Evolutionary conservation across 2,797 vertebrate genomes (phyloP).

Genomic region (Coccyzus lansbergi): DNA sequence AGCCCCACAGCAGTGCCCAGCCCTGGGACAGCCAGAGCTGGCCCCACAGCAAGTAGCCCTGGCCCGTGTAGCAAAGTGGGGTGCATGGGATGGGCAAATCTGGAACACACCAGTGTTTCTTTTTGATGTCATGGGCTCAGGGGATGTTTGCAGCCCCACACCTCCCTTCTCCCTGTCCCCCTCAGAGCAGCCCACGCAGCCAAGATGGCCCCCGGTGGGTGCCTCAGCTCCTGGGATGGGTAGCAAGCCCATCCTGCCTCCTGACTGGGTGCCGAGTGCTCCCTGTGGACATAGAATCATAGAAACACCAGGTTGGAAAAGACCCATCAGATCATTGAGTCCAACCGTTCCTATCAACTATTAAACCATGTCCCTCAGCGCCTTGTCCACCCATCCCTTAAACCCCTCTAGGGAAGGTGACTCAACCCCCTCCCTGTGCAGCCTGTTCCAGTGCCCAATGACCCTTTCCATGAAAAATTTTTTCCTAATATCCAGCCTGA

Average conservation of each 20-base stretch:
- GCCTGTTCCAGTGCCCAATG: too few species aligned
- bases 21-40: not conserved
- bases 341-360: too few species aligned
- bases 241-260: not conserved
- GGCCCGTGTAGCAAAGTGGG: rapidly evolving
- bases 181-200: not conserved
- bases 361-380: too few species aligned
- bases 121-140: rapidly evolving
- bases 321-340: too few species aligned
- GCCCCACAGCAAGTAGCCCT: rapidly evolving
- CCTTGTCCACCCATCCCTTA: too few species aligned
- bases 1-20: not conserved
- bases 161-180: not conserved
- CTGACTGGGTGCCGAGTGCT: rapidly evolving
- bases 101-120: not conserved
- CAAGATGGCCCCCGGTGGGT: not conserved
- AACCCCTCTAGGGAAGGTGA: too few species aligned
- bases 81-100: not conserved
- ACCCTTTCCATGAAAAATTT: too few species aligned
- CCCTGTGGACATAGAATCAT: rapidly evolving
- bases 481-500: too few species aligned
- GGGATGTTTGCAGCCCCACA: not conserved
- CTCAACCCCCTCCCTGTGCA: too few species aligned
- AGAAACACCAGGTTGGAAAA: too few species aligned
- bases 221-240: not conserved